A percentile compares a stretch with the other conserved stretches of the same genome.
These are phyloP conservation scores for Panthera tigris DNA, from an alignment of 2,113 vertebrate genomes.

Conservation along the genomic window DNA sequence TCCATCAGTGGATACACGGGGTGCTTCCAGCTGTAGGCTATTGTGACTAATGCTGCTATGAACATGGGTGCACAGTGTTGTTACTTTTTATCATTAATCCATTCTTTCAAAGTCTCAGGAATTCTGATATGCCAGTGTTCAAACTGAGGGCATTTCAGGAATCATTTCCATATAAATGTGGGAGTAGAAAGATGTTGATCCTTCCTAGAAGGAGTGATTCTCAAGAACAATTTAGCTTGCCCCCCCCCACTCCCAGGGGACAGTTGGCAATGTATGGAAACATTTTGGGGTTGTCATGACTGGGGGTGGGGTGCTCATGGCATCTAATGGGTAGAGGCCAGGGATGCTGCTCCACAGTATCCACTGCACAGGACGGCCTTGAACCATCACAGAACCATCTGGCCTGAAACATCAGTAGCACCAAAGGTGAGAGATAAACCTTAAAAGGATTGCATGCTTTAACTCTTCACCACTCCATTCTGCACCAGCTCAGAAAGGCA, in stretches of 20 bases:
- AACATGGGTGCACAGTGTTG: no score
- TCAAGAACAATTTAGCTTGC: not conserved
- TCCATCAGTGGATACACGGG: no score
- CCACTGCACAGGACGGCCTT: not conserved
- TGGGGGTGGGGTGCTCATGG: not conserved
- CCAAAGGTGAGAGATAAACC: not conserved
- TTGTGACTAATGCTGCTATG: not conserved
- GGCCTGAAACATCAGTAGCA: not conserved
- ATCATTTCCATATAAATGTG: not conserved
- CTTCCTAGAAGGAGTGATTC: not conserved
- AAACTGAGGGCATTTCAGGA: not conserved
- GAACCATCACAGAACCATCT: not conserved
- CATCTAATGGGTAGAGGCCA: not conserved
- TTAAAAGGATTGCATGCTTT: not conserved
- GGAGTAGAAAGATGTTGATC: not conserved
- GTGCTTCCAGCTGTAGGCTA: not conserved
- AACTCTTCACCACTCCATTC: not conserved
- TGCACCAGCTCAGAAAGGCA: not conserved
- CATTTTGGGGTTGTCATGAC: not conserved
- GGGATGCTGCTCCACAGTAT: not conserved
- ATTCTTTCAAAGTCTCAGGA: not conserved
- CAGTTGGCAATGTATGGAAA: not conserved
- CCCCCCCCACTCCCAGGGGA: no score
- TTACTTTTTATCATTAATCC: not conserved
- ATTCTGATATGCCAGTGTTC: not conserved